These are phyloP conservation scores for Pimephales promelas DNA, from an alignment of 2,113 vertebrate genomes.

Conservation along the genomic window DNA sequence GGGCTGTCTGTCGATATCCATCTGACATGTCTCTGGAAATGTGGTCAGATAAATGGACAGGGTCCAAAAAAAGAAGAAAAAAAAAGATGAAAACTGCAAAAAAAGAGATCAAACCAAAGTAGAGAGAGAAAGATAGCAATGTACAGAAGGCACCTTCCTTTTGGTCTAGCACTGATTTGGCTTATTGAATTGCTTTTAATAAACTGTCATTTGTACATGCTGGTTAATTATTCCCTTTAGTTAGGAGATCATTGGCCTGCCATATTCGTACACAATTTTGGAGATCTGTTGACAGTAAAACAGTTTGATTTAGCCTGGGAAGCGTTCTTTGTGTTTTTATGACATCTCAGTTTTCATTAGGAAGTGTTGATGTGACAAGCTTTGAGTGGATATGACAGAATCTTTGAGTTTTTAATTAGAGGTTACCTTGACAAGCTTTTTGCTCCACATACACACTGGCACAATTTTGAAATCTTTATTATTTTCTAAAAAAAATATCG, in stretches of 20 bases:
- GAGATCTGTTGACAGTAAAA: neutral
- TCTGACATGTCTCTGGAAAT: conserved; percentile 67
- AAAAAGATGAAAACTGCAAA: conserved; percentile 28
- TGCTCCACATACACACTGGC: neutral
- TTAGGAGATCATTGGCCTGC: conserved; percentile 8
- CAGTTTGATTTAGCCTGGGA: neutral
- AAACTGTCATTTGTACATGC: conserved; percentile 26
- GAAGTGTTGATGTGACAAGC: conserved; percentile 9
- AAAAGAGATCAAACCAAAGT: conserved; percentile 60
- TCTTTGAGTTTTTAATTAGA: conserved; percentile 7
- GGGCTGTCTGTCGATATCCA: conserved; percentile 69
- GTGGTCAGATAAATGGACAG: conserved; percentile 69
- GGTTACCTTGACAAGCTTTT: conserved; percentile 10
- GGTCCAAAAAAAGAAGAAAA: conserved; percentile 20
- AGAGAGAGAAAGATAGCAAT: conserved; percentile 49
- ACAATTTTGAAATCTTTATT: neutral
- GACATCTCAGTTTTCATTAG: neutral
- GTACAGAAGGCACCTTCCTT: neutral
- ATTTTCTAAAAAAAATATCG: too few relatives aligned
- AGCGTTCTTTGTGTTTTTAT: neutral
- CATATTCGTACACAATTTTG: conserved; percentile 23
- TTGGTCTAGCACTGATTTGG: neutral
- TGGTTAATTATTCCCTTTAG: conserved; percentile 33
- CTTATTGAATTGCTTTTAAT: neutral
- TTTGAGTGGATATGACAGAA: conserved; percentile 7